These are phyloP conservation scores for Dendrocincla fuliginosa DNA, from an alignment of 2,797 vertebrate species.

Conservation along the genomic window DNA sequence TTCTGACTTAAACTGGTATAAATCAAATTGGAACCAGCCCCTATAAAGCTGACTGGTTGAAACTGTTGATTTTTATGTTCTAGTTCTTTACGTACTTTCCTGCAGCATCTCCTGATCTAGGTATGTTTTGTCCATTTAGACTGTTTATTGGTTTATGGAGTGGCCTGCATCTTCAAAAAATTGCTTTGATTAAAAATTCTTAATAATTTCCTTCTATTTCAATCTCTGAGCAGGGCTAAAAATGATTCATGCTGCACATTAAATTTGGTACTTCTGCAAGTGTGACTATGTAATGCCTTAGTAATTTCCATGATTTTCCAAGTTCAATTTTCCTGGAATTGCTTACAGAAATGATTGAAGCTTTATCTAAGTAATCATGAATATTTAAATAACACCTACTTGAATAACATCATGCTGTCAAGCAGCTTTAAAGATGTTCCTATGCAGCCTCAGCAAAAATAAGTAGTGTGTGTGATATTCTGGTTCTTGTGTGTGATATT, in stretches of 20 bases:
- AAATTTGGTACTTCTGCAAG: constrained; percentile 15
- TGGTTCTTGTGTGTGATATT: neutral
- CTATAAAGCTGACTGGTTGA: neutral
- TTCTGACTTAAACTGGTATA: neutral
- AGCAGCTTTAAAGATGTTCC: neutral
- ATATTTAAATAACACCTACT: constrained; percentile 24
- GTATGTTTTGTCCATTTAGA: neutral
- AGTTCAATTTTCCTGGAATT: neutral
- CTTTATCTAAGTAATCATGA: constrained; percentile 18
- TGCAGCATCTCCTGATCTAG: neutral
- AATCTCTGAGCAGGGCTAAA: constrained; percentile 18
- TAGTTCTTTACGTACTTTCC: neutral
- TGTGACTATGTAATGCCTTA: neutral
- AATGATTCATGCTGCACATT: constrained; percentile 24
- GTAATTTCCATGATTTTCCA: neutral
- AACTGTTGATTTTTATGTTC: neutral
- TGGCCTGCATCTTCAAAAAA: neutral
- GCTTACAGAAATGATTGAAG: constrained; percentile 2
- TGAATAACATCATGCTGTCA: neutral
- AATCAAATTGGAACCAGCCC: neutral
- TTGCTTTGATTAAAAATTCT: constrained; percentile 48
- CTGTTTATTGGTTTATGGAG: neutral
- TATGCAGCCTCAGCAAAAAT: neutral
- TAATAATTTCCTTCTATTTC: constrained; percentile 23
- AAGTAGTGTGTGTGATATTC: neutral